Evolutionary conservation across 2,113 vertebrate genomes (phyloP), one percentile per base, ranked within the genome.

Genomic region (Thunnus maccoyii): DNA sequence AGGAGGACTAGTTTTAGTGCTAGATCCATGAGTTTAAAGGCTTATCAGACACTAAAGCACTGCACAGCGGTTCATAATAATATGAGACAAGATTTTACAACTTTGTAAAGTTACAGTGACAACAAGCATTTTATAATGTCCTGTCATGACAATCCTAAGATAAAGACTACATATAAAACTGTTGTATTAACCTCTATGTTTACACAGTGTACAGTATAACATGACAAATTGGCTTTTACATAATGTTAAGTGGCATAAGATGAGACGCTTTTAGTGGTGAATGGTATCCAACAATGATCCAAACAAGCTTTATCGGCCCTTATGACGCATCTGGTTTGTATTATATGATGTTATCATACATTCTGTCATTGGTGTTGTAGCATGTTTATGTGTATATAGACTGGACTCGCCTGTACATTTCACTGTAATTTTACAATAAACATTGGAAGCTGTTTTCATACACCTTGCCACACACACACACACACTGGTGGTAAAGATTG

Each of bases 381-480:
- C 2, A 44, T 32, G 22, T 65, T 67, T 56, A 50, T 18, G 54
- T 32, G 14, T 57, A 55, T 56, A 27, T 18, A 54, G 16, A n/a
- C 14, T 56, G 10, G 22, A 12, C 32, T 56, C 41, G 5, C 14
- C 15, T 32, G 17, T 20, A 17, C 17, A 48, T 36, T 73, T 47
- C 14, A 47, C 22, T 47, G 14, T 61, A 18, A 67, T 48, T n/a
- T 47, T 47, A 60, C 15, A 20, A 20, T 61, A 62, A 62, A 62
- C 32, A 81, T 4, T 22, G 47, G 51, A 41, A 52, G 44, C 16
- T 41, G 16, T 8, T 30, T 64, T 48, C 12, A 41, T 25, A 14
- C 63, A 60, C 15, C 18, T 30, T 36, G 32, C 32, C 51, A 64
- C 51, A 52, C 14, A 80, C 12, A 60, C 67, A 69, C 57, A 36